Base-by-base conservation (phyloP, 2,113 vertebrate genomes). In the Hymenochirus boettgeri region DNA sequence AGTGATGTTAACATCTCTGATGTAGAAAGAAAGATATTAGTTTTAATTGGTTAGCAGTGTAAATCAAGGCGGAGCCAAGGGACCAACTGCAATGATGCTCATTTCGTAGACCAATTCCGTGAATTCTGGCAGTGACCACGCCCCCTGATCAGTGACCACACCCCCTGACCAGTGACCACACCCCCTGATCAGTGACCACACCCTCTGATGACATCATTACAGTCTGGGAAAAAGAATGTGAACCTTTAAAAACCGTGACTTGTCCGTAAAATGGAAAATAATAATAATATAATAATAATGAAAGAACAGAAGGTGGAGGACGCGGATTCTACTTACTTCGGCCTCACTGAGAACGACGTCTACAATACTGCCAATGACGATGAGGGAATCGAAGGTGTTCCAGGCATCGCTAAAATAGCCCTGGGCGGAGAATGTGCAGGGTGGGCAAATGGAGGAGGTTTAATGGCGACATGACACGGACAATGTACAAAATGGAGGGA, bases 301-400 rank as follows among this genome's bases (percentile, higher is more conserved):
- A 72, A 70, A 63, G 76, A 75, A 72, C 75, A 77, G 65, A 70
- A 61, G 66, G 63, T 72, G 76, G 73, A 71, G 77, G 76, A 90
- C 93, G 64, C 72, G 78, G 74, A 70, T 75, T 75, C 90, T 95
- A 98, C 95, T 98, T 90, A 97, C 94, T 87, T 97, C 93, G 23
- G 95, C 91, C 90, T 99, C 93, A 91, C 92, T 95, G 83, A 99
- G 96, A 82, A 95, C 92, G 88, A 98, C 95, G 91, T 97, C 94
- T 87, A 98, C 91, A 91, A 98, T 95, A 90, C 96, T 98, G 89
- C 96, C 96, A 85, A 96, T 94, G 88, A 98, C 96, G 92, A 99
- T 95, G 91, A 98, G 86, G 81, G 93, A 96, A 80, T 98, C 96
- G 88, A 99, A 98, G 82, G 93, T 90, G 83, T 99, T 98, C 96